These are phyloP conservation scores for Cranoglanis bouderius DNA, from an alignment of 2,113 vertebrate genomes.

Conservation along the genomic window DNA sequence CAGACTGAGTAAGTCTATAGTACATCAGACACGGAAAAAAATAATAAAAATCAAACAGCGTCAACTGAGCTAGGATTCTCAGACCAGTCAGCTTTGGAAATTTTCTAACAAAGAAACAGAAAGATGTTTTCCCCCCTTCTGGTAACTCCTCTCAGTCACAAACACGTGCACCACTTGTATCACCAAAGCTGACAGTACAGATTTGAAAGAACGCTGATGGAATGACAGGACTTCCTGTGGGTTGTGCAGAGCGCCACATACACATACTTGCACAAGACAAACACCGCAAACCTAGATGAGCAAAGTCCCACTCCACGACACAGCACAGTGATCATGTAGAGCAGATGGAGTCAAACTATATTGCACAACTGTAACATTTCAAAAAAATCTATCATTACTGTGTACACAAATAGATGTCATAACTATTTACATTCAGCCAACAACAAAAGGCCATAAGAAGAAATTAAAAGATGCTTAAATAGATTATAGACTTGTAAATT, in stretches of 20 bases:
- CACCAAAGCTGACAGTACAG: not conserved
- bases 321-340: not conserved
- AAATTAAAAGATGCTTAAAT: not conserved
- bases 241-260: conserved; percentile 3
- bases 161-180: not conserved
- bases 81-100: too few relatives aligned
- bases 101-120: not conserved
- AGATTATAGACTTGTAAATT: not conserved
- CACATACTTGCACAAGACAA: conserved; percentile 8
- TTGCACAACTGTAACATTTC: not conserved
- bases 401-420: not conserved
- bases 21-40: not conserved
- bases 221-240: conserved; percentile 40
- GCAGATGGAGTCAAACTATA: too few relatives aligned
- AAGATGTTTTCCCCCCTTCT: not conserved
- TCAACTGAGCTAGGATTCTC: not conserved
- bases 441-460: not conserved
- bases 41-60: not conserved
- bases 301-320: not conserved
- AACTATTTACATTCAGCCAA: not conserved
- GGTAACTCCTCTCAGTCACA: not conserved
- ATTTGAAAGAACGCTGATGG: not conserved
- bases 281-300: not conserved
- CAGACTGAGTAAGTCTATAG: not conserved
- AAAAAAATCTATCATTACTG: not conserved